A percentile compares a stretch with the other conserved stretches of the same genome.
phyloP scores from a whole-genome alignment of 2,797 vertebrate genomes.

The Falco novaeseelandiae region DNA sequence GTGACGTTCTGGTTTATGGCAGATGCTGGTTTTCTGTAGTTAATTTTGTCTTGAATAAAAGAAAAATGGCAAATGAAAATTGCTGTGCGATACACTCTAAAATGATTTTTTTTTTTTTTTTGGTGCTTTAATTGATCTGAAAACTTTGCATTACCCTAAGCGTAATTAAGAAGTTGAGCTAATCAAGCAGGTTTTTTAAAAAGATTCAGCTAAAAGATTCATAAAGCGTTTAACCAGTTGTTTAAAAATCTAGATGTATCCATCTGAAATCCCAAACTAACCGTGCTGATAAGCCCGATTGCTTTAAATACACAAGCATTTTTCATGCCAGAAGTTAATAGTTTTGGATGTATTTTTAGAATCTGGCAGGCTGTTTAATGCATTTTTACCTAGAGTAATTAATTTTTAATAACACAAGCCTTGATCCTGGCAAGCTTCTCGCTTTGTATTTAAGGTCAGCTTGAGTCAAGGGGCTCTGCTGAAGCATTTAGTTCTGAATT shows the following conservation, averaged over 20 bases:
- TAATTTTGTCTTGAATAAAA: background rate
- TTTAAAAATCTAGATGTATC: background rate
- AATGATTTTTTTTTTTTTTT: rapidly evolving
- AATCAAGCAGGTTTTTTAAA: background rate
- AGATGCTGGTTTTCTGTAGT: background rate
- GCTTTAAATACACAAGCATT: background rate
- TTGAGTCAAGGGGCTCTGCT: background rate
- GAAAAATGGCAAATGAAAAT: background rate
- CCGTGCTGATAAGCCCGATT: background rate
- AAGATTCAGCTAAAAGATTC: background rate
- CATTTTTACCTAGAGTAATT: background rate
- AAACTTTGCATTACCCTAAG: background rate
- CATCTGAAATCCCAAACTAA: background rate
- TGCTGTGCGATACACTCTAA: background rate
- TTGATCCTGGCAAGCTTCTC: background rate
- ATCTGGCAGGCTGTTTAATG: background rate
- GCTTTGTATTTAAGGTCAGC: background rate
- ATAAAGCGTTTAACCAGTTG: background rate
- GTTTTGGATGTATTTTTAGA: background rate
- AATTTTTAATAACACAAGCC: background rate
- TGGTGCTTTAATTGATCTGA: background rate
- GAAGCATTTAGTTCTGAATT: background rate
- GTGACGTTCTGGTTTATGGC: background rate
- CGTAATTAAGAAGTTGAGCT: background rate
- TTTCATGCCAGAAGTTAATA: background rate